Base-by-base conservation (phyloP, 2,888 invertebrate genomes). In the Megamerina dolium region DNA sequence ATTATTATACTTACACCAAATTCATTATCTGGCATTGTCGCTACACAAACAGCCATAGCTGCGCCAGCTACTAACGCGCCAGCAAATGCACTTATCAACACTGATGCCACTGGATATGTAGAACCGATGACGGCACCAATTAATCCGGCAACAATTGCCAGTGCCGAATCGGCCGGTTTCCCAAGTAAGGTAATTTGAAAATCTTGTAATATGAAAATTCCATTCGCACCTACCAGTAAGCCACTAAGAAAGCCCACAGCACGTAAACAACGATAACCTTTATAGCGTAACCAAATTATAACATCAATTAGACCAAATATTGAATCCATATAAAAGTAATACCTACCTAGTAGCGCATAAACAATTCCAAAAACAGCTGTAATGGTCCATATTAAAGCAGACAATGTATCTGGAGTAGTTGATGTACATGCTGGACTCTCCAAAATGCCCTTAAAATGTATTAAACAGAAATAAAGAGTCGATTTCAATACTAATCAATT, bases 221-320 rank as follows among this genome's bases (percentile, higher is more conserved):
- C 79, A 49, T 85, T 80, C 37, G 87, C 82, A 13, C 86, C 89
- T 65, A 88, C 90, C 48, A 87, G 83, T 66, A 90, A 85, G 23
- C 91, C 91, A 36, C 88, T 90, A 38, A 90, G 76, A 69, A 91
- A 91, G 81, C 90, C 87, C 48, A 85, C 82, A 12, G 87, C 87
- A 69, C 89, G 88, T 72, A 90, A 86, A 69, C 87, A 89, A 50
- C 90, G 80, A 73, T 91, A 91, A 42, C 91, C 89, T 87, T 76
- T 51, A 75, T 68, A 55, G 47, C 32, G 47, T 34, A 50, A 34
- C 45, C 16, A 37, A 35, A 33, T 32, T 27, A 38, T 9, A n/a
- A 17, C 14, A 31, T 23, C 6, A 17, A 16, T n/a, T 17, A 10
- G 19, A 13, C 14, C 13, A 29, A 31, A 38, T 33, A 18, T 16